Conservation (phyloP, 2,888 invertebrate genomes). For the Anaspis maculata region DNA sequence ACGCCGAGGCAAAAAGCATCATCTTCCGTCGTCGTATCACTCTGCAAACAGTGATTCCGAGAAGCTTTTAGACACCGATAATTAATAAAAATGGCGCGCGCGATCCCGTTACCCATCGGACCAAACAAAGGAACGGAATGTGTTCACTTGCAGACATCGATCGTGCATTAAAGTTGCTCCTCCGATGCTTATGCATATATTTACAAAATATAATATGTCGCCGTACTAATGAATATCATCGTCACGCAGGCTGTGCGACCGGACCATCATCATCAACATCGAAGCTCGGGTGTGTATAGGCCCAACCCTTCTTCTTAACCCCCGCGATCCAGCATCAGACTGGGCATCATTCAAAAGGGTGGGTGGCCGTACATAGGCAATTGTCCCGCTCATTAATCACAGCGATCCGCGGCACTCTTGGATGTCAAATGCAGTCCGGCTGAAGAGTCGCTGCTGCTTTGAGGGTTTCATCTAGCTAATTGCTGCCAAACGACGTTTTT, state of each 20-base stretch:
- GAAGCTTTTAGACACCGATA: too few species aligned
- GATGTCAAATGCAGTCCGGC: conserved; percentile 42
- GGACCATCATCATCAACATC: not conserved
- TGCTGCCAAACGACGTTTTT: conserved; percentile 43
- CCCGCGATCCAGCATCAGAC: too few species aligned
- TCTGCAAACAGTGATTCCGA: too few species aligned
- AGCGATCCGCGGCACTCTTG: conserved; percentile 40
- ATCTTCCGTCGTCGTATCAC: too few species aligned
- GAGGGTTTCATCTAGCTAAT: conserved; percentile 44
- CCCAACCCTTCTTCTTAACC: conserved; percentile 32
- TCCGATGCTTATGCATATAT: too few species aligned
- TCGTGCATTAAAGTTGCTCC: conserved; percentile 18
- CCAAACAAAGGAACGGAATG: too few species aligned
- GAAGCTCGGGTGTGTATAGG: not conserved
- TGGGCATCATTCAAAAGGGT: too few species aligned
- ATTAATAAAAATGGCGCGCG: too few species aligned
- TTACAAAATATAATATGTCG: conserved; percentile 38
- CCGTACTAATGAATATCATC: conserved; percentile 27
- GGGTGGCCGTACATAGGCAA: too few species aligned
- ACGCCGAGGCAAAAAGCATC: too few species aligned
- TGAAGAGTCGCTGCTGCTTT: conserved; percentile 41
- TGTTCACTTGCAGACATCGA: too few species aligned
- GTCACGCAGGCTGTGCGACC: not conserved
- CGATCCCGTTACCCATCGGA: too few species aligned
- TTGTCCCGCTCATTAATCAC: conserved; percentile 44